Conservation (phyloP, 2,797 vertebrate genomes). For the Gadopsis bispinosus region DNA sequence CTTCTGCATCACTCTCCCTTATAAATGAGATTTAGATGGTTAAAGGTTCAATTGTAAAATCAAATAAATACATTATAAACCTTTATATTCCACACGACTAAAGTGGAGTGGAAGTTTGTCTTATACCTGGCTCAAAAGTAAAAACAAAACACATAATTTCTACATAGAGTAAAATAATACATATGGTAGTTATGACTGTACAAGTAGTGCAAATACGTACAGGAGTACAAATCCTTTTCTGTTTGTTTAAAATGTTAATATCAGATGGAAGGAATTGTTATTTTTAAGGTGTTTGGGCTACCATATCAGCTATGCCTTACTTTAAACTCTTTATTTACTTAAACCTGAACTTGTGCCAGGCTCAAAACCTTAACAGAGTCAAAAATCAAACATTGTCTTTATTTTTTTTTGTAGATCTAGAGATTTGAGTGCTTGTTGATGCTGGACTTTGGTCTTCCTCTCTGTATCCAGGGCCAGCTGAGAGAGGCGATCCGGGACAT, state of each 20-base stretch:
- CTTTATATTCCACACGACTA: background rate
- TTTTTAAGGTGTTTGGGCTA: background rate
- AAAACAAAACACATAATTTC: background rate
- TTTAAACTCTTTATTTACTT: background rate
- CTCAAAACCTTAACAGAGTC: background rate
- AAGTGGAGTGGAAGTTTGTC: background rate
- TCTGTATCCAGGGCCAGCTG: slow-evolving; percentile 86
- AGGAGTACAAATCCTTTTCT: background rate
- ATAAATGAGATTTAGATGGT: background rate
- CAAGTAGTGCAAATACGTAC: background rate
- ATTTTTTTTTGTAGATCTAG: background rate
- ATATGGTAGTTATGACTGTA: background rate
- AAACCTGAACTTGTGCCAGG: background rate
- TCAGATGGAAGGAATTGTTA: background rate
- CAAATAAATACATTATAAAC: background rate
- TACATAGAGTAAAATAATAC: background rate
- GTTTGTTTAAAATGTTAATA: background rate
- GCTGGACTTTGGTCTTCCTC: background rate
- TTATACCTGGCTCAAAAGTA: no score
- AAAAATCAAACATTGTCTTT: background rate
- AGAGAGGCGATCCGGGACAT: slow-evolving; percentile 87
- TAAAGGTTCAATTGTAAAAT: background rate
- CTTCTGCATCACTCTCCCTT: background rate
- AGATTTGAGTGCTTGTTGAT: background rate
- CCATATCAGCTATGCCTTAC: background rate